phyloP scores from a whole-genome alignment of 1,140 invertebrate genomes.

The Drosophila azteca region DNA sequence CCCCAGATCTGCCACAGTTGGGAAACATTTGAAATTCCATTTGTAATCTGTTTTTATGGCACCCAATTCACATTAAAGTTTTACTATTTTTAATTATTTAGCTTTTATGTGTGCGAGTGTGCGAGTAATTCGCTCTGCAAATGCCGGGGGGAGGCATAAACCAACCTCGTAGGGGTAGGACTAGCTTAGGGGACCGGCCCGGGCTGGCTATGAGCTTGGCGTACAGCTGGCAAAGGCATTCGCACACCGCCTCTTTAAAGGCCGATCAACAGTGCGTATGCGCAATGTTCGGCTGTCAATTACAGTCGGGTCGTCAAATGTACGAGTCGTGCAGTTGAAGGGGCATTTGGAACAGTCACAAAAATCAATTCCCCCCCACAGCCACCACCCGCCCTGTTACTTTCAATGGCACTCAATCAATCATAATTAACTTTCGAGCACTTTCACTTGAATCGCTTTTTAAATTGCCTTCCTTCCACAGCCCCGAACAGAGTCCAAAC shows the following conservation, averaged over 20 bases:
- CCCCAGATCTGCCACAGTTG: not conserved
- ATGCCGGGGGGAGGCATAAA: slow-evolving; percentile 46
- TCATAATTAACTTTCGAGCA: slow-evolving; percentile 73
- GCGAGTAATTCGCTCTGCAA: slow-evolving; percentile 23
- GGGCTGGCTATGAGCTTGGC: slow-evolving; percentile 18
- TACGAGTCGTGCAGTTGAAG: slow-evolving; percentile 21
- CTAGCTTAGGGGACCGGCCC: not conserved
- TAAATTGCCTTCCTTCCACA: slow-evolving; percentile 39
- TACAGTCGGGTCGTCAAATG: slow-evolving; percentile 55
- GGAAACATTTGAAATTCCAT: slow-evolving; percentile 49
- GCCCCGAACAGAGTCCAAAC: not conserved
- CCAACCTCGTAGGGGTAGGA: slow-evolving; percentile 15
- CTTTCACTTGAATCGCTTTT: slow-evolving; percentile 60
- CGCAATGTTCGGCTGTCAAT: slow-evolving; percentile 65
- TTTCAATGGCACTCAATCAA: slow-evolving; percentile 73
- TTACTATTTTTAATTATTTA: slow-evolving; percentile 70
- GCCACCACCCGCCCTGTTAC: slow-evolving; percentile 36
- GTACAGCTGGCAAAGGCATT: slow-evolving; percentile 23
- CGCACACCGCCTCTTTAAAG: slow-evolving; percentile 37
- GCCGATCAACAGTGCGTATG: slow-evolving; percentile 55
- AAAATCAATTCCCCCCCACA: slow-evolving; percentile 62
- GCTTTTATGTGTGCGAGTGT: slow-evolving; percentile 32
- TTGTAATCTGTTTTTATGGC: slow-evolving; percentile 56
- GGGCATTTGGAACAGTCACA: slow-evolving; percentile 30
- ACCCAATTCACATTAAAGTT: slow-evolving; percentile 53